phyloP scores from a whole-genome alignment of 2,888 invertebrate genomes.

The Microplitis manilae region DNA sequence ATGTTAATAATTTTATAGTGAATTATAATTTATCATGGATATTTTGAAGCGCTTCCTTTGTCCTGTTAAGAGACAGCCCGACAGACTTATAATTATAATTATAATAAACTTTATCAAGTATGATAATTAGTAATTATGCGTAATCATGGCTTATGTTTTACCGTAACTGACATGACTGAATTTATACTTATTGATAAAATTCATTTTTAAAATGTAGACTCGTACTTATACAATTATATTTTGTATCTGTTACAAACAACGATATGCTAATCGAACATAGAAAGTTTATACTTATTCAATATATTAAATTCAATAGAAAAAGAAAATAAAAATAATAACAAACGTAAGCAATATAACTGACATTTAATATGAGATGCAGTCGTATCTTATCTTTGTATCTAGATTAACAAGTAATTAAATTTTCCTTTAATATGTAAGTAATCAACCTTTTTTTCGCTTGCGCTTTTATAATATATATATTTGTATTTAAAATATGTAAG shows the following conservation, averaged over 20 bases:
- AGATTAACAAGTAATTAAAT: not conserved
- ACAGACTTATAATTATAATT: too few species aligned
- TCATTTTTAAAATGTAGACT: not conserved
- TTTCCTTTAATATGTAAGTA: not conserved
- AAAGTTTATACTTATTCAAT: not conserved
- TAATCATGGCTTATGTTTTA: not conserved
- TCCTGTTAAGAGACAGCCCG: not conserved
- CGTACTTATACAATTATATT: not conserved
- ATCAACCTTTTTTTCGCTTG: not conserved
- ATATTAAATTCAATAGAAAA: not conserved
- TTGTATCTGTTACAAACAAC: not conserved
- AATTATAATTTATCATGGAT: not conserved
- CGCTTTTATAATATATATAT: not conserved
- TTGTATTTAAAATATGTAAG: too few species aligned
- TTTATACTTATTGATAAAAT: not conserved
- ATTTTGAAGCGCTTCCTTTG: not conserved
- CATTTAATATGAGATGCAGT: not conserved
- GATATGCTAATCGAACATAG: not conserved
- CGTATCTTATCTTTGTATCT: not conserved
- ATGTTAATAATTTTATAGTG: conserved; percentile 31
- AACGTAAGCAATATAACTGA: not conserved
- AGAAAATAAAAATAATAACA: not conserved
- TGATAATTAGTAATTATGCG: not conserved
- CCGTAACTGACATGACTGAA: not conserved
- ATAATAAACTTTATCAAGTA: not conserved